Evolutionary conservation across 2,888 invertebrate genomes (phyloP).

Genomic region (Lordiphosa fenestrarum): DNA sequence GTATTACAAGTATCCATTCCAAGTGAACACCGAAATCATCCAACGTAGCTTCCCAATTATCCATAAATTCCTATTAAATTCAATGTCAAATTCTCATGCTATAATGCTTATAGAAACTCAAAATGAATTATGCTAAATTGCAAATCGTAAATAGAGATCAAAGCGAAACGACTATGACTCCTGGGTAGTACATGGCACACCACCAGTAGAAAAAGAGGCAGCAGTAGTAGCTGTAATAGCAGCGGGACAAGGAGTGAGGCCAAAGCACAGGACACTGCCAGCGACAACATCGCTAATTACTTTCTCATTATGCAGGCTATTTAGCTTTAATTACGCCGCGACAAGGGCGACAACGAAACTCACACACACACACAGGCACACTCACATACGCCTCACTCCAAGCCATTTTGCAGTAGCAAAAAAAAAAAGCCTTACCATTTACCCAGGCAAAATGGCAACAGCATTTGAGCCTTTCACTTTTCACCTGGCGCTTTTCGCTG

Average conservation of each 20-base stretch:
- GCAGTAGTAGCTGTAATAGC: constrained; percentile 17
- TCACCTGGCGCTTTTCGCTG: constrained; percentile 40
- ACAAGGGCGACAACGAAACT: constrained; percentile 53
- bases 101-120: constrained; percentile 2
- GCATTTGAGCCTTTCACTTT: constrained; percentile 60
- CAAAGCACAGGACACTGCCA: constrained; percentile 40
- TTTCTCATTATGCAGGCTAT: constrained; percentile 76
- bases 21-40: no score
- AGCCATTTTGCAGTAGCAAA: constrained; percentile 53
- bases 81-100: background rate
- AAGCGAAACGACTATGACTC: constrained; percentile 14
- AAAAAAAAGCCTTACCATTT: constrained; percentile 54
- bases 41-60: no score
- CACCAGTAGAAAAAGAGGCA: background rate
- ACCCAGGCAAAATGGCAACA: constrained; percentile 44
- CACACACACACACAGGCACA: constrained; percentile 29
- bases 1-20: no score
- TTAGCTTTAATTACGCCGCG: constrained; percentile 73
- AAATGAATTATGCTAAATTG: constrained; percentile 16
- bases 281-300: constrained; percentile 71
- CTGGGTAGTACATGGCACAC: constrained; percentile 1
- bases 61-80: background rate
- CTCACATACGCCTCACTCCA: constrained; percentile 26
- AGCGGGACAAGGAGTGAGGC: constrained; percentile 14
- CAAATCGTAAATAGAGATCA: constrained; percentile 19